A percentile compares a stretch with the other conserved stretches of the same genome.
Conservation (phyloP, 2,888 invertebrate genomes). For the Caenorhabditis sp. region DNA sequence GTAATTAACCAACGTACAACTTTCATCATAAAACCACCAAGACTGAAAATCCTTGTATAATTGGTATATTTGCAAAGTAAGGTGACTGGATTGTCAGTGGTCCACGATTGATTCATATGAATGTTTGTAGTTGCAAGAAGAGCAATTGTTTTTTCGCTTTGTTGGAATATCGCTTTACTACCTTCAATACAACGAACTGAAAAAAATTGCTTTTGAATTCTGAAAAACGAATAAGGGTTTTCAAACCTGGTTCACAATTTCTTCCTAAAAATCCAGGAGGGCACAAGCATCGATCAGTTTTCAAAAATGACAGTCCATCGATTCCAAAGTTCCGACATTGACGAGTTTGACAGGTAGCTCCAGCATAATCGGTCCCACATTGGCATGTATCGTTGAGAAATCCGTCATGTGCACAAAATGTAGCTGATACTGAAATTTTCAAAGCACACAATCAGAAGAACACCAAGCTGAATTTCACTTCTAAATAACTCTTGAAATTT, state of each 20-base stretch:
- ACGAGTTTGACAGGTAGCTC: slow-evolving; percentile 12
- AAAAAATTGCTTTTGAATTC: too few species aligned
- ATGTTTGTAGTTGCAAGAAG: slow-evolving; percentile 21
- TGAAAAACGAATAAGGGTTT: too few species aligned
- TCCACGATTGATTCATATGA: slow-evolving; percentile 12
- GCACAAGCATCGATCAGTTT: slow-evolving; percentile 19
- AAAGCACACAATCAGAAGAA: too few species aligned
- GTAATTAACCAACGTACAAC: background rate
- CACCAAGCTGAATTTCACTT: too few species aligned
- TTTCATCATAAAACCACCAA: background rate
- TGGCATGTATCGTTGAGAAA: slow-evolving; percentile 6
- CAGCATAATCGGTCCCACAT: slow-evolving; percentile 19
- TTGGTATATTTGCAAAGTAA: slow-evolving; percentile 20
- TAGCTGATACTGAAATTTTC: slow-evolving; percentile 2
- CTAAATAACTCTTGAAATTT: too few species aligned
- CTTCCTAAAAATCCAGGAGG: slow-evolving; percentile 27
- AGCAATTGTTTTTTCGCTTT: slow-evolving; percentile 16
- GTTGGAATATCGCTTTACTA: background rate
- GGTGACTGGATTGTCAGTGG: slow-evolving; percentile 7
- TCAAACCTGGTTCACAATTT: slow-evolving; percentile 37
- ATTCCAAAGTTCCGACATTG: slow-evolving; percentile 30
- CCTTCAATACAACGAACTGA: slow-evolving; percentile 23
- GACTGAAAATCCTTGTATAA: slow-evolving; percentile 15
- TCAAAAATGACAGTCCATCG: background rate
- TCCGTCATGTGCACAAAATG: slow-evolving; percentile 29